Base-by-base conservation (phyloP, 1,140 invertebrate species). In the Heliconius hewitsoni region DNA sequence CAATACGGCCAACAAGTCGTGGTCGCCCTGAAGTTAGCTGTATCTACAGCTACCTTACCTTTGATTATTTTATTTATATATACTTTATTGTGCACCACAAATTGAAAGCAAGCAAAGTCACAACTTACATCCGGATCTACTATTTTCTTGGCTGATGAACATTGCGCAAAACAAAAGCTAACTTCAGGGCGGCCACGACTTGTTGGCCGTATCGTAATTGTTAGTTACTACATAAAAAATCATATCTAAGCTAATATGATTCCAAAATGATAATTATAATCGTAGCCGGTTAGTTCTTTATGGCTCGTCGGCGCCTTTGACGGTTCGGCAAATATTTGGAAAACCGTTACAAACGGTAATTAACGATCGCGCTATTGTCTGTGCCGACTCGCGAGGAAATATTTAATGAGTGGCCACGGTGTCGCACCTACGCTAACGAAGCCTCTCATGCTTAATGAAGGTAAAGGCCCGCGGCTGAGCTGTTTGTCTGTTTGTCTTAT, bases 361-460 rank as follows among this genome's bases (percentile, higher is more conserved):
- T 37, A 72, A 72, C 8, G 88, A 93, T 84, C 90, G 89, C 83
- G 83, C 87, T 77, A 92, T 93, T 93, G 91, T 92, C 88, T 91
- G 85, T 89, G 80, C 80, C 83, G 91, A 86, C 85, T 93, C 82
- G 82, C 85, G 79, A 89, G 84, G 91, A 91, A 93, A 94, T 94
- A 92, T 94, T 93, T 94, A 93, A 94, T 94, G 92, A 94, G 91
- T 88, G 89, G 83, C 84, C 82, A 83, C 85, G 86, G 81, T 90
- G 90, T 93, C 89, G 87, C 91, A 92, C 91, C 91, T 92, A 80
- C 88, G 86, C 82, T 85, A 80, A 78, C 77, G 79, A 76, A 82
- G 52, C 80, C 83, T 78, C 76, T 83, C 79, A 82, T 85, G 82
- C 79, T 79, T 86, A 83, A 87, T 82, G 85, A 84, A 80, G 82